Percentiles rank a stretch among this genome's conserved stretches.
Evolutionary conservation across 2,113 vertebrate species (phyloP).

Genomic region (Indicator maculatus): DNA sequence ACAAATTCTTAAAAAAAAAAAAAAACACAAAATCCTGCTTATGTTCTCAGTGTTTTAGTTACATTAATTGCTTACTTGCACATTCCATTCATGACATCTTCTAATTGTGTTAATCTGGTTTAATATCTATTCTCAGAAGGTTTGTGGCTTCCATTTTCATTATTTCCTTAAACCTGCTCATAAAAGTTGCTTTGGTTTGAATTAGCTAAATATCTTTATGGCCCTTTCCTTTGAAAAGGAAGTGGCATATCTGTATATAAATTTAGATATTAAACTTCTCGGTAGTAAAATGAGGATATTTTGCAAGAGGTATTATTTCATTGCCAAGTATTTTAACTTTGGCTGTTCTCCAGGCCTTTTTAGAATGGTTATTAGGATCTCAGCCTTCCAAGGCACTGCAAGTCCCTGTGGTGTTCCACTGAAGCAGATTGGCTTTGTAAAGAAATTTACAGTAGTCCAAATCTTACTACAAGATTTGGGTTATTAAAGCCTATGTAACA

Average conservation of each 20-base stretch:
- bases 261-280: neutral
- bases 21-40: neutral
- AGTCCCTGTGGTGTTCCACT: neutral
- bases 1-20: neutral
- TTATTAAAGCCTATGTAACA: neutral
- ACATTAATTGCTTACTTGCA: neutral
- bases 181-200: constrained; percentile 1
- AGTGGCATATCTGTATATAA: neutral
- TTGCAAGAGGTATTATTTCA: neutral
- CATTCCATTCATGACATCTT: neutral
- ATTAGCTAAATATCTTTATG: neutral
- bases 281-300: neutral
- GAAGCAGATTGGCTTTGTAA: neutral
- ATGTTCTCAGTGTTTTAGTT: neutral
- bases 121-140: neutral
- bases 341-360: neutral
- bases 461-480: neutral
- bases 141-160: constrained; percentile 25
- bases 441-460: neutral
- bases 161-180: neutral
- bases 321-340: neutral
- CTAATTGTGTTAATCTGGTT: neutral
- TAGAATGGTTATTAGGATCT: neutral
- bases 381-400: neutral
- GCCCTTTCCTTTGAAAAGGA: neutral